Base-by-base conservation (phyloP, 2,888 invertebrate species). In the Macroteleia sp. region DNA sequence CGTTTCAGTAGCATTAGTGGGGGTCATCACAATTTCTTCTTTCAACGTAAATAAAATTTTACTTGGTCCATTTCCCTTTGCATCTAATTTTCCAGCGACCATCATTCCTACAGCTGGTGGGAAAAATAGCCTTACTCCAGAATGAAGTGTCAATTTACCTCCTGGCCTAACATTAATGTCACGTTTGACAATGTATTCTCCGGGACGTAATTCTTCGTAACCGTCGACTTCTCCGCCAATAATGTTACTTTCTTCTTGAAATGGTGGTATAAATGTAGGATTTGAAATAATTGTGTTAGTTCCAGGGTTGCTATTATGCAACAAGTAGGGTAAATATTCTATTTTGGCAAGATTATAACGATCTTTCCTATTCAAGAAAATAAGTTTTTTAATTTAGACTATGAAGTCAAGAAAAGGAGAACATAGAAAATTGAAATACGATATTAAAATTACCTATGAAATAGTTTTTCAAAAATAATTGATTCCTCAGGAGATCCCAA, bases 161-260 rank as follows among this genome's bases (percentile, higher is more conserved):
- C 97, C 97, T 0, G 98, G 98, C 22, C 97, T 92, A 30, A 99
- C 95, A 88, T 97, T 98, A 46, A 99, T 98, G 89, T 99, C 99
- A 85, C 97, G 95, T 71, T 96, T 96, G 0, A 99, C 99, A 6
- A 95, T 94, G 89, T 99, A 99, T 83, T 96, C 96, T 10, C 97
- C 98, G 61, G 95, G 92, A n/a, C 93, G 93, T 34, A 97, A 92
- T 82, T 94, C 94, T 92, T 97, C 97, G 85, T 96, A 95, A 0
- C 98, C 98, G 90, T 97, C 98, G 0, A 99, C 97, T 91, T 98
- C 97, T 14, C 98, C 98, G 0, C 98, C 98, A 10, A 98, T 95
- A 41, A 94, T 91, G 85, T 95, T 95, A 28, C 94, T 95, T 5
- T 94, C 94, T 20, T 94, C 93, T 66, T 94, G 94, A 88, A 97